Percentiles rank a stretch among this genome's conserved stretches.
These are phyloP conservation scores for Notechis scutatus DNA, from an alignment of 2,113 vertebrate species.

Conservation along the genomic window DNA sequence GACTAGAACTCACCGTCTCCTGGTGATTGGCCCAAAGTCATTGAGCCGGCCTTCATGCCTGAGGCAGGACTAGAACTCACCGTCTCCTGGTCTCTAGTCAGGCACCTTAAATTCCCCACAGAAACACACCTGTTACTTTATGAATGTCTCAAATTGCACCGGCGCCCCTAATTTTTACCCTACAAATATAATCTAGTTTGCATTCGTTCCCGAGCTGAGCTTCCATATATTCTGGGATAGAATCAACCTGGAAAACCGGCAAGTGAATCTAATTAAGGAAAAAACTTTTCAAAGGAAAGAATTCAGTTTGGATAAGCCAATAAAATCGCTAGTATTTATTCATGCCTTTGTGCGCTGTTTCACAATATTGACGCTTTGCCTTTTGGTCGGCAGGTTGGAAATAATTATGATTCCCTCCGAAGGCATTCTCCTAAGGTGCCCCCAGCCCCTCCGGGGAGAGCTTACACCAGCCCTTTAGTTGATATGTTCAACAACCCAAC, in stretches of 20 bases:
- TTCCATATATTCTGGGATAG: not conserved
- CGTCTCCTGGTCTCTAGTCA: not conserved
- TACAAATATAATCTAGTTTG: not conserved
- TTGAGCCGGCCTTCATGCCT: fast-evolving
- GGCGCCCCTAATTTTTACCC: not conserved
- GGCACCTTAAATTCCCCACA: not conserved
- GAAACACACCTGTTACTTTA: not conserved
- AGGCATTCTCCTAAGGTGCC: conserved; percentile 72
- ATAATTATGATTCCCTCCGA: conserved; percentile 58
- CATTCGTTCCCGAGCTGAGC: not conserved
- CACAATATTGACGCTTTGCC: not conserved
- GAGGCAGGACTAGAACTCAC: no score
- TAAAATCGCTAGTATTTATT: not conserved
- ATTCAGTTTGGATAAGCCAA: not conserved
- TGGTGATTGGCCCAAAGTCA: no score
- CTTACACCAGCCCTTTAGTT: conserved; percentile 82
- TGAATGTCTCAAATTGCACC: not conserved
- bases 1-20: no score
- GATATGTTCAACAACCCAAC: conserved; percentile 89
- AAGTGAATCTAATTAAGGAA: not conserved
- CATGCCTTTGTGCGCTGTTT: not conserved
- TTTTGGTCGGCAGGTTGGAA: conserved; percentile 56
- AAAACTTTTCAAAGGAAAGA: no score
- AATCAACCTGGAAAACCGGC: not conserved
- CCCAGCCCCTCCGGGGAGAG: conserved; percentile 79